Conservation (phyloP, 1,140 invertebrate species). For the Araneus ventricosus region DNA sequence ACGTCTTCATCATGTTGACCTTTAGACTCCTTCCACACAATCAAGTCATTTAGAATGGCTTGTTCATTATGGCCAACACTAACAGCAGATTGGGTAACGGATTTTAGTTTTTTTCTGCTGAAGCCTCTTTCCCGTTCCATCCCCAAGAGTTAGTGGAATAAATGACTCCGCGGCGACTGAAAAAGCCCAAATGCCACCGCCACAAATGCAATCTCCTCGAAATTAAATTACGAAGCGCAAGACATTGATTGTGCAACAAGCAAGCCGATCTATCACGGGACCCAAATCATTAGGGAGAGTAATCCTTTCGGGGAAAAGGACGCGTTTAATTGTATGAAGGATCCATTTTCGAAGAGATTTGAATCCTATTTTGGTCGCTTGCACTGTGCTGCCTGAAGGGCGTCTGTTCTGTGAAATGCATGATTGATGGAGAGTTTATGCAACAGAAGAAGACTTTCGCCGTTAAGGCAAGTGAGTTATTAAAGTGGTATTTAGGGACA, state of each 20-base stretch:
- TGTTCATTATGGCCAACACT: background rate
- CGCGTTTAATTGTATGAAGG: background rate
- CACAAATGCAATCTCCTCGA: conserved; percentile 20
- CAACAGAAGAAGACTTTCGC: background rate
- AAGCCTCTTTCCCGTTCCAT: background rate
- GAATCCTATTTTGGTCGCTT: background rate
- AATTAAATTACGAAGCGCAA: conserved; percentile 46
- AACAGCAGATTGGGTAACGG: background rate
- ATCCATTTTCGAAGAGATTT: background rate
- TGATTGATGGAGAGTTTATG: background rate
- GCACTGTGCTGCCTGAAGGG: background rate
- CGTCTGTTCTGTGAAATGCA: background rate
- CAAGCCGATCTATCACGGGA: background rate
- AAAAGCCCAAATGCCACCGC: background rate
- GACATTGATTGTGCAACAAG: conserved; percentile 38
- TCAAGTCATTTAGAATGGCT: background rate
- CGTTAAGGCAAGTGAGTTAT: too few relatives aligned
- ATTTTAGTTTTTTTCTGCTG: background rate
- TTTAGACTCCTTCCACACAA: background rate
- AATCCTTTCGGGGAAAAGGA: background rate
- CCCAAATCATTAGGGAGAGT: conserved; percentile 31
- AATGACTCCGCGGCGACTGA: background rate
- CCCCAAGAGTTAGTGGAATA: background rate
- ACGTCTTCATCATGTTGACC: background rate
- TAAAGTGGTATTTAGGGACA: too few relatives aligned